phyloP scores from a whole-genome alignment of 2,797 vertebrate species.

The Rousettus madagascariensis region DNA sequence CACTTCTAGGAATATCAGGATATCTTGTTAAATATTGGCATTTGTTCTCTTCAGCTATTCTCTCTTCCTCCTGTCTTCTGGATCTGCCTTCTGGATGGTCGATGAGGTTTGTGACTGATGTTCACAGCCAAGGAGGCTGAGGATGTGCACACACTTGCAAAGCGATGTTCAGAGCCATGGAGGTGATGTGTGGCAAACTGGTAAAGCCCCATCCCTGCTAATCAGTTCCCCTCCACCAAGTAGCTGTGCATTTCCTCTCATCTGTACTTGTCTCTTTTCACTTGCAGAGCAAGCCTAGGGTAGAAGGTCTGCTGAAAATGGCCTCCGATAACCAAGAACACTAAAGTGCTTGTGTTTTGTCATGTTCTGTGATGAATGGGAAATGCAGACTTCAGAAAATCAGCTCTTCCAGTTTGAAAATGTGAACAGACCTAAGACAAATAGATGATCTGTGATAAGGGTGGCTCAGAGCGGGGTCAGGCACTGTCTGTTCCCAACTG shows the following conservation, averaged over 20 bases:
- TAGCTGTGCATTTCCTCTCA: slow-evolving; percentile 29
- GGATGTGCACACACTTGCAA: not conserved
- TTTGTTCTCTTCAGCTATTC: not conserved
- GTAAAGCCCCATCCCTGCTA: not conserved
- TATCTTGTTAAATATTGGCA: not conserved
- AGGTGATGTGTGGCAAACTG: not conserved
- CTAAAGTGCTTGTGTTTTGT: not conserved
- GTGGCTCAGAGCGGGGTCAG: not conserved
- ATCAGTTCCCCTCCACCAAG: not conserved
- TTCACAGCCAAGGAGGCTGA: not conserved
- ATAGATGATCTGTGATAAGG: not conserved
- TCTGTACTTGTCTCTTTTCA: not conserved
- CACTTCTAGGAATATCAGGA: not conserved
- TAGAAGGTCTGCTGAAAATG: slow-evolving; percentile 31
- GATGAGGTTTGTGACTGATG: not conserved
- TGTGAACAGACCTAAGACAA: not conserved
- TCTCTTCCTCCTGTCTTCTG: not conserved
- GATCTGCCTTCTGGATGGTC: not conserved
- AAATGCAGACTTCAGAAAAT: not conserved
- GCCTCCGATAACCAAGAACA: not conserved
- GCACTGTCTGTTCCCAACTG: not conserved
- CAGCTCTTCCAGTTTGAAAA: not conserved
- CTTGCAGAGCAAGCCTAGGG: slow-evolving; percentile 58
- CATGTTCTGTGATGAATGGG: slow-evolving; percentile 16
- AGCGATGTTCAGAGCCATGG: rapidly evolving